Conservation (phyloP, 2,113 vertebrate species). For the Ploceus nigricollis region DNA sequence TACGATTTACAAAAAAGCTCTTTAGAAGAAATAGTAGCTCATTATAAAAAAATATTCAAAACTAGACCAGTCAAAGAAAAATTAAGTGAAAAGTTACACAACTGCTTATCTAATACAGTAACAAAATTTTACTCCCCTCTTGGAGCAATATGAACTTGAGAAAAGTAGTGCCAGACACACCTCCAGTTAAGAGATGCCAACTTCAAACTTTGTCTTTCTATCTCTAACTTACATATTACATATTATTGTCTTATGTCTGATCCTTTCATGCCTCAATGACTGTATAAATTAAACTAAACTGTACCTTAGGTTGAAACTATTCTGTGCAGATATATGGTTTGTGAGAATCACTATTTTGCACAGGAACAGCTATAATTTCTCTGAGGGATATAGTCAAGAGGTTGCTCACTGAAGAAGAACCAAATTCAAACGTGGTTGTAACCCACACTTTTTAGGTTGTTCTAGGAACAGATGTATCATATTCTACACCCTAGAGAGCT, state of each 20-base stretch:
- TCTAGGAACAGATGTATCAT: neutral
- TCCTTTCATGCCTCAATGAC: neutral
- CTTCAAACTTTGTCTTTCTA: neutral
- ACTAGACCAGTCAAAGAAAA: neutral
- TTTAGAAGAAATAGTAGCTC: neutral
- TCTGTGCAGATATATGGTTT: neutral
- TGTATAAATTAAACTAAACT: neutral
- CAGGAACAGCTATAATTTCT: neutral
- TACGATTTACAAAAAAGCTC: neutral
- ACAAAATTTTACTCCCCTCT: neutral
- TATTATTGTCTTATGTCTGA: neutral
- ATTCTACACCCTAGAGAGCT: neutral
- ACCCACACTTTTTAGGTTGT: neutral
- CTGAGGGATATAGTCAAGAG: neutral
- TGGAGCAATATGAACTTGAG: neutral
- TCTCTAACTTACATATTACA: neutral
- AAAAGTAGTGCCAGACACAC: neutral
- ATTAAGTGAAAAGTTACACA: neutral
- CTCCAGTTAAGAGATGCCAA: neutral
- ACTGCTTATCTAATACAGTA: neutral
- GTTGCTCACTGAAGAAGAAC: neutral
- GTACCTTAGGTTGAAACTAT: neutral
- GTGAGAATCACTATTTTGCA: neutral
- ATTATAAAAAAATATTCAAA: neutral
- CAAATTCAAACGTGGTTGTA: neutral